Conservation (phyloP, 1,140 invertebrate species). For the Procambarus clarkii region DNA sequence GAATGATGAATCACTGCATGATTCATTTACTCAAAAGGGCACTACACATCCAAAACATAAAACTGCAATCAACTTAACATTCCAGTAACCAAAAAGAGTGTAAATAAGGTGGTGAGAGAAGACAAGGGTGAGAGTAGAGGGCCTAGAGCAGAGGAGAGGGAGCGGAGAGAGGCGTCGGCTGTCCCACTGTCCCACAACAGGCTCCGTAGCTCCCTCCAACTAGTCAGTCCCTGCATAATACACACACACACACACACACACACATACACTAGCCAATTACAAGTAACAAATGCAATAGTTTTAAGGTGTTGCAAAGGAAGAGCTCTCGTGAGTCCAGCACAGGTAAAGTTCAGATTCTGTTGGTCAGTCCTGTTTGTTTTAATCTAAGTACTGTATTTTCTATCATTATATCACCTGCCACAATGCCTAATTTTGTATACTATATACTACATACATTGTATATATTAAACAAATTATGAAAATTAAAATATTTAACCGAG, state of each 20-base stretch:
- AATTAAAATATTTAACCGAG: background rate
- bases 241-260: too few species aligned
- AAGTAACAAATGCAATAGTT: background rate
- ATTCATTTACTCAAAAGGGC: conserved; percentile 1
- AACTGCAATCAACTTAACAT: conserved; percentile 40
- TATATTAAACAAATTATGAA: too few species aligned
- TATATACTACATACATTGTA: too few species aligned
- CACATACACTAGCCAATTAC: background rate
- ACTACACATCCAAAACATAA: conserved; percentile 58
- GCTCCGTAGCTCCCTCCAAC: background rate
- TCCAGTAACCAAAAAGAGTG: conserved; percentile 53
- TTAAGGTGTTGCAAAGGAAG: background rate
- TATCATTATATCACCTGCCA: too few species aligned
- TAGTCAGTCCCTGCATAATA: background rate
- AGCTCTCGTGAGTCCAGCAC: background rate
- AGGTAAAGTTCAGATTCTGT: background rate
- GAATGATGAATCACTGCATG: conserved; percentile 14
- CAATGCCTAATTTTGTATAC: too few species aligned
- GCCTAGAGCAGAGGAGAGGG: background rate
- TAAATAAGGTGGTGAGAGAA: background rate
- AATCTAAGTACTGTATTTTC: too few species aligned
- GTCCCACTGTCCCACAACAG: conserved; percentile 17
- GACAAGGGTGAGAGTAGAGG: background rate
- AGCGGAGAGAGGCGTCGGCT: background rate
- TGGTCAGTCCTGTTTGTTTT: too few species aligned